A percentile compares a stretch with the other conserved stretches of the same genome.
Evolutionary conservation across 23 tunicate species (phyloP).

Genomic region (Ascidia mentula): DNA sequence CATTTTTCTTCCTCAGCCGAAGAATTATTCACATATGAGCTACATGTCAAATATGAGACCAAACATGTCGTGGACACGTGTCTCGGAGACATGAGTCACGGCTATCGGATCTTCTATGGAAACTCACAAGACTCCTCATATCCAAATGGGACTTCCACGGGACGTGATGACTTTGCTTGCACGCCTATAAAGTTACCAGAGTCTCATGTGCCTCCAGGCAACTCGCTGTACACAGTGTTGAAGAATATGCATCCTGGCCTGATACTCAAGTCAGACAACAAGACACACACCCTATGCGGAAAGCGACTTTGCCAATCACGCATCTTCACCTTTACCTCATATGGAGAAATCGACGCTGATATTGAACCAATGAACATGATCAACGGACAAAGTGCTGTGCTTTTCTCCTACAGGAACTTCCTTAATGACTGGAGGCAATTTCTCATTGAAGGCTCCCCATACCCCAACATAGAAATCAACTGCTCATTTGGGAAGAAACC

Average conservation of each 20-base stretch:
- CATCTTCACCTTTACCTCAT: slow-evolving; percentile 45
- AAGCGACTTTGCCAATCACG: slow-evolving; percentile 55
- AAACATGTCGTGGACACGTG: slow-evolving; percentile 19
- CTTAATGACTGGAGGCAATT: slow-evolving; percentile 53
- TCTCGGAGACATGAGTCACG: slow-evolving; percentile 59
- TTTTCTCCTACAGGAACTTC: slow-evolving; percentile 54
- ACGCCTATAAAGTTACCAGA: slow-evolving; percentile 54
- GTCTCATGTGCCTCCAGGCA: slow-evolving; percentile 43
- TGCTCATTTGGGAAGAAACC: slow-evolving; percentile 52
- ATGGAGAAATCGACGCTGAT: slow-evolving; percentile 38
- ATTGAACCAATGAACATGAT: slow-evolving; percentile 30
- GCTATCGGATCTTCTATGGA: slow-evolving; percentile 48
- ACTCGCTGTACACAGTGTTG: slow-evolving; percentile 47
- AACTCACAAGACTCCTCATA: neutral
- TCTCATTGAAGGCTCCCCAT: slow-evolving; percentile 51
- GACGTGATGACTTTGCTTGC: slow-evolving; percentile 24
- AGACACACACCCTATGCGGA: slow-evolving; percentile 19
- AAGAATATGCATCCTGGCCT: slow-evolving; percentile 40
- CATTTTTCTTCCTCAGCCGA: slow-evolving; percentile 30
- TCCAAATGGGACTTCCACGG: neutral
- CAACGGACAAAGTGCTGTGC: slow-evolving; percentile 7
- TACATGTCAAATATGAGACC: slow-evolving; percentile 53
- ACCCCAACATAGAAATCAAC: slow-evolving; percentile 54
- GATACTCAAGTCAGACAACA: slow-evolving; percentile 44
- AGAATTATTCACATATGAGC: slow-evolving; percentile 46